Conservation (phyloP, 2,113 vertebrate genomes). For the Haplotaxodon microlepis region DNA sequence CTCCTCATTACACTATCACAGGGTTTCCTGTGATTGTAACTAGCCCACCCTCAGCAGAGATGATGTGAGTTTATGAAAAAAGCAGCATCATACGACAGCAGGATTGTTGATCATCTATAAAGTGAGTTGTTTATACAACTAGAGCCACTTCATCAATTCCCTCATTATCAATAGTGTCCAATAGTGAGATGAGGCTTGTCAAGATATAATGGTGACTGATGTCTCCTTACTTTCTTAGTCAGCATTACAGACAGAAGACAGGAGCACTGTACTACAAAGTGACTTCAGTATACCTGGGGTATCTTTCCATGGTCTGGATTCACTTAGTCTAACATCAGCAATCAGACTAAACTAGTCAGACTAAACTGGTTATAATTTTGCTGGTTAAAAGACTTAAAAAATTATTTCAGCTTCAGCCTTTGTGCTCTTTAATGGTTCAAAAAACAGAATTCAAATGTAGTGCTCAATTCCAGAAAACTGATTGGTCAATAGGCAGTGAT, state of each 20-base stretch:
- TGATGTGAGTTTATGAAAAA: not conserved
- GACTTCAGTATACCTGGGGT: not conserved
- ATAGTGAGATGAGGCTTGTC: not conserved
- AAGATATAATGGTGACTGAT: not conserved
- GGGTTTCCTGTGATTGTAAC: not conserved
- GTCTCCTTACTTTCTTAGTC: not conserved
- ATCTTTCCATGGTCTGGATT: not conserved
- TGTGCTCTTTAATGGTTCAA: rapidly evolving
- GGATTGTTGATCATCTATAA: not conserved
- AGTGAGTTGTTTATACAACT: not conserved
- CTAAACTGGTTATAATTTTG: not conserved
- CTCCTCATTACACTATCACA: not conserved
- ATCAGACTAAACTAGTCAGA: rapidly evolving
- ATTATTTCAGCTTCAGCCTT: not conserved
- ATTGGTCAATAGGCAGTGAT: not conserved
- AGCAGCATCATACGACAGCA: not conserved
- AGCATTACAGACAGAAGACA: not conserved
- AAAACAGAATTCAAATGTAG: not conserved
- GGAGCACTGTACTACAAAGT: not conserved
- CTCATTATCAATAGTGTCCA: not conserved
- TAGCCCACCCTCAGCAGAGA: not conserved
- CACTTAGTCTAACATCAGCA: not conserved
- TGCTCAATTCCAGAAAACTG: rapidly evolving
- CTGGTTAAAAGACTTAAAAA: not conserved
- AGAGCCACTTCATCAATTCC: not conserved